Evolutionary conservation across 2,113 vertebrate species (phyloP).

Genomic region (Chitala chitala): DNA sequence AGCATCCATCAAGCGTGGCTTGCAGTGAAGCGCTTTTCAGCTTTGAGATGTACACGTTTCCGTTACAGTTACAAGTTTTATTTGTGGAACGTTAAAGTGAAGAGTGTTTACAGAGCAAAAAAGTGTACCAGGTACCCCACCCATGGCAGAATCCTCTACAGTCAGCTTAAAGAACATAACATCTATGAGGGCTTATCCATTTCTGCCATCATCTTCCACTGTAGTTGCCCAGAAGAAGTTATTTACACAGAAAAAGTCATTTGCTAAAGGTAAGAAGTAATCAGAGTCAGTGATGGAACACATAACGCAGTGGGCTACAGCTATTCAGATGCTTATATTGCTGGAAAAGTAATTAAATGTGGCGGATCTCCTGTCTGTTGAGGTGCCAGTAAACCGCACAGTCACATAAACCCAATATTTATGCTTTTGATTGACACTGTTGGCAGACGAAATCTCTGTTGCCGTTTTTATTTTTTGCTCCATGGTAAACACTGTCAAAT

Average conservation of each 20-base stretch:
- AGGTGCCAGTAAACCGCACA: conserved; percentile 11
- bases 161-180: no score
- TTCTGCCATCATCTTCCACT: no score
- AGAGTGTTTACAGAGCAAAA: no score
- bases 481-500: not conserved
- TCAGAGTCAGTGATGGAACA: conserved; percentile 14
- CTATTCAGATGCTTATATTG: conserved; percentile 17
- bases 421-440: not conserved
- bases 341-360: conserved; percentile 16
- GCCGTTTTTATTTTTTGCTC: not conserved
- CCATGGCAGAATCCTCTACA: no score
- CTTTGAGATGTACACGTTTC: no score
- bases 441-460: not conserved
- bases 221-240: not conserved
- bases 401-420: not conserved
- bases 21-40: no score
- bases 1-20: no score
- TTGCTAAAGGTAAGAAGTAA: conserved; percentile 5
- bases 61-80: no score
- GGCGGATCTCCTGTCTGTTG: not conserved
- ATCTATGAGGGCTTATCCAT: no score
- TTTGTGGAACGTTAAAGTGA: no score
- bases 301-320: not conserved
- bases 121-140: no score
- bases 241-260: not conserved